Evolutionary conservation across 2,797 vertebrate genomes (phyloP), one percentile per base, ranked within the genome.

Genomic region (Ctenosaura bakeri): DNA sequence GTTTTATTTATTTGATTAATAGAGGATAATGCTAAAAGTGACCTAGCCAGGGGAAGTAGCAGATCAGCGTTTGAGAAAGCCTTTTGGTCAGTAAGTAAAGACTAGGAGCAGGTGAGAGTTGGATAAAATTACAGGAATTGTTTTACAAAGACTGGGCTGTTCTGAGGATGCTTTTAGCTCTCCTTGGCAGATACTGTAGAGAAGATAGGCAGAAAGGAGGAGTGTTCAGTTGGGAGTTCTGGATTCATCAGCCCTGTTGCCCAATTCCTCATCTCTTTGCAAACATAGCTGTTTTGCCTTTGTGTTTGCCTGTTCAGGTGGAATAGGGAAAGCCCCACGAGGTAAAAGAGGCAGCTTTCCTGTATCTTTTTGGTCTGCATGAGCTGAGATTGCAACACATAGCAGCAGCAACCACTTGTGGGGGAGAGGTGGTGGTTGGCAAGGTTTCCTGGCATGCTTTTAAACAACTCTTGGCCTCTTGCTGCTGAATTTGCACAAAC

Each of bases 371-470:
- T 46, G 42, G 50, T 62, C 50, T 14, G n/a, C 9, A 20, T 42
- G 1, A 69, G 24, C 35, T 56, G 76, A 64, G 64, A 86, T 71
- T 85, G 64, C 82, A 59, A 80, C 86, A 79, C 32, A 29, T 74
- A 24, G 73, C 59, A 42, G 62, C 83, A 79, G 26, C 74, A 64
- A 38, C 29, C 32, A 6, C n/a, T 79, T 54, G 50, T 85, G 22
- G 62, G 6, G 1, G 7, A 85, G 76, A 85, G 12, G 82, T 71
- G 26, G n/a, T 16, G 54, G 29, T 77, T 85, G 83, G 24, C 83
- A 85, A 79, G 26, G 6, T 85, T 80, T 71, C 83, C 84, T 90
- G 76, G 29, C 50, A 81, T 80, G 50, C 42, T 73, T 85, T 85
- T 84, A 62, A 86, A 80, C 16, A 84, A 54, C 35, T 54, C 62